Base-by-base conservation (phyloP, 2,113 vertebrate species). In the Hemicordylus capensis region DNA sequence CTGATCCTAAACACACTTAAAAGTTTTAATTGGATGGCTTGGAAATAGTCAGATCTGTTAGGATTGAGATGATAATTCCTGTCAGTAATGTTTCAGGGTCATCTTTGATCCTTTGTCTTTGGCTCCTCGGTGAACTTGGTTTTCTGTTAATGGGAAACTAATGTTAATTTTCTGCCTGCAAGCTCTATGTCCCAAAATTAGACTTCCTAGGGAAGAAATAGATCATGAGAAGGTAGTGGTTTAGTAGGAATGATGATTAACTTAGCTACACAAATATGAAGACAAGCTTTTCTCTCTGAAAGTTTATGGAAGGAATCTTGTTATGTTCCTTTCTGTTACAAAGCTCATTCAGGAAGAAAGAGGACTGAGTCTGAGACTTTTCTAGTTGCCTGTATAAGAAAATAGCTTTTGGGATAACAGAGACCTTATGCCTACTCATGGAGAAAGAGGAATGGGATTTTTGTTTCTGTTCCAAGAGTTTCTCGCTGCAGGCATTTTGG, bases 381-480 rank as follows among this genome's bases (percentile, higher is more conserved):
- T 59, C 72, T 79, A 75, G 19, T 85, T 63, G 20, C 76, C 77
- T 85, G 42, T n/a, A 39, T 64, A 59, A 14, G 31, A 63, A 61
- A 72, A 79, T 37, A 73, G 42, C 56, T 46, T 80, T 72, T 61
- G 80, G 28, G 56, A 54, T 54, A 76, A 39, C 78, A 88, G 79
- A 86, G 6, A 31, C 63, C 20, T 85, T 56, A 0, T 48, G 70
- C 85, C 89, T 88, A 72, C 56, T 72, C 26, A 46, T 37, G 76
- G n/a, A 85, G 76, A 85, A 79, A 79, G 56, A 85, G 76, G 76
- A 85, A 84, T 84, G 82, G 82, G 82, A 81, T 39, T 88, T 88
- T 84, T 80, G 90, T 82, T 85, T 59, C 81, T 88, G 54, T 90
- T 85, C 79, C 80, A 85, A 80, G 90, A 64, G 81, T 87, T 95